Percentiles rank a stretch among this genome's conserved stretches.
Evolutionary conservation across 2,888 invertebrate species (phyloP).

Genomic region (Drosophila pseudotalamancana): DNA sequence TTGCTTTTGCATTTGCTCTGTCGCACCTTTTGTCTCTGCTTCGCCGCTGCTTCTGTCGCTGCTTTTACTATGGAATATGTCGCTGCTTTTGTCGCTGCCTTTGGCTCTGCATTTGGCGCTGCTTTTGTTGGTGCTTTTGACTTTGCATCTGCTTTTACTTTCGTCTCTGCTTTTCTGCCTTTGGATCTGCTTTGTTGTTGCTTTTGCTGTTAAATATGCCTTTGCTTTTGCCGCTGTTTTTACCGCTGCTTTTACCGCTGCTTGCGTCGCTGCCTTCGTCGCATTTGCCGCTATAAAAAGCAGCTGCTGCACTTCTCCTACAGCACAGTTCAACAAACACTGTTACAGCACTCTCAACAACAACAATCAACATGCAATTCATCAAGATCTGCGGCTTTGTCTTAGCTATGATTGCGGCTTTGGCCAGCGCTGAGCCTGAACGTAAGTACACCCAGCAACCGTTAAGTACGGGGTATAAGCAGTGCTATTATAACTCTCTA

Average conservation of each 20-base stretch:
- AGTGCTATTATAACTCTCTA: neutral
- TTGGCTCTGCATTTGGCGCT: slow-evolving; percentile 3
- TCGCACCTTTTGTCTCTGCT: neutral
- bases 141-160: neutral
- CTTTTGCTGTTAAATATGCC: slow-evolving; percentile 18
- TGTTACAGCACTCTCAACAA: neutral
- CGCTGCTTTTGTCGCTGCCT: slow-evolving; percentile 1
- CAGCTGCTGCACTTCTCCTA: neutral
- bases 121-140: neutral
- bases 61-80: neutral
- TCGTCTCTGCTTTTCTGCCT: neutral
- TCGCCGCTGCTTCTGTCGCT: slow-evolving; percentile 4
- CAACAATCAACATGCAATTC: slow-evolving; percentile 44
- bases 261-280: neutral
- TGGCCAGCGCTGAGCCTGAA: slow-evolving; percentile 49
- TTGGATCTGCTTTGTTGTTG: no score
- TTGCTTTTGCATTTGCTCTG: neutral
- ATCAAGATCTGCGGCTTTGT: slow-evolving; percentile 47
- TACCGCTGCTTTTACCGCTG: neutral
- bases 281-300: slow-evolving; percentile 35
- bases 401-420: slow-evolving; percentile 50
- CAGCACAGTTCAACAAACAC: no score
- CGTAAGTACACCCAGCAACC: slow-evolving; percentile 35
- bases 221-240: neutral
- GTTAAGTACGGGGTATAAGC: neutral